A percentile compares a stretch with the other conserved stretches of the same genome.
phyloP scores from a whole-genome alignment of 1,140 invertebrate genomes.

The Cepaea nemoralis region DNA sequence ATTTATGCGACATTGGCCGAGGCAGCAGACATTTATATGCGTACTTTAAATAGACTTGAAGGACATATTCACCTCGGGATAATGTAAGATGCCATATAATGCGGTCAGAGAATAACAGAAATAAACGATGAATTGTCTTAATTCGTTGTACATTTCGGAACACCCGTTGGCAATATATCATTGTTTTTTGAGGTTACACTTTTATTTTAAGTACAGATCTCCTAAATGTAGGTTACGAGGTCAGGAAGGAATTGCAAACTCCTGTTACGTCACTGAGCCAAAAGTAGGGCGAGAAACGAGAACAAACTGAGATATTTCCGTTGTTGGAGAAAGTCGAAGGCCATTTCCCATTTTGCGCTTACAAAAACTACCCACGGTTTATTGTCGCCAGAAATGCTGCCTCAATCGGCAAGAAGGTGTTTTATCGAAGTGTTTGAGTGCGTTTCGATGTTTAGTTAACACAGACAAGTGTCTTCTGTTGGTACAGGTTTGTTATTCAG shows the following conservation, averaged over 20 bases:
- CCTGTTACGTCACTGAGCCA: not conserved
- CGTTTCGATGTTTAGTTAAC: too few relatives aligned
- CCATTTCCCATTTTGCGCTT: constrained; percentile 20
- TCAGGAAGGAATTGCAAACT: not conserved
- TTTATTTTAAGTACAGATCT: not conserved
- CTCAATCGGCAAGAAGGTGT: too few relatives aligned
- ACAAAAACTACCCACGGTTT: not conserved
- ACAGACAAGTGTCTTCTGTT: too few relatives aligned
- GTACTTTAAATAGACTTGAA: not conserved
- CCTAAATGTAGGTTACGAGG: not conserved
- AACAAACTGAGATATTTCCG: not conserved
- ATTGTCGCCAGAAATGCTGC: not conserved
- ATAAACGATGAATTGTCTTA: too few relatives aligned
- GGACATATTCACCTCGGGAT: not conserved
- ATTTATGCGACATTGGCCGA: not conserved
- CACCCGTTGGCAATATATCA: too few relatives aligned
- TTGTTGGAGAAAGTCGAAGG: not conserved
- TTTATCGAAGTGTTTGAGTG: too few relatives aligned
- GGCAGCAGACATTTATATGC: not conserved
- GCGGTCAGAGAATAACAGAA: too few relatives aligned
- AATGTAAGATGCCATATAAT: too few relatives aligned
- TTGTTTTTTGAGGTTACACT: too few relatives aligned
- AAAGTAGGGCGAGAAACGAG: constrained; percentile 25
- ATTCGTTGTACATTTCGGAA: too few relatives aligned
- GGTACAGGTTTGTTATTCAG: too few relatives aligned